phyloP scores from a whole-genome alignment of 2,797 vertebrate species.

The Schizopygopsis pylzovi region DNA sequence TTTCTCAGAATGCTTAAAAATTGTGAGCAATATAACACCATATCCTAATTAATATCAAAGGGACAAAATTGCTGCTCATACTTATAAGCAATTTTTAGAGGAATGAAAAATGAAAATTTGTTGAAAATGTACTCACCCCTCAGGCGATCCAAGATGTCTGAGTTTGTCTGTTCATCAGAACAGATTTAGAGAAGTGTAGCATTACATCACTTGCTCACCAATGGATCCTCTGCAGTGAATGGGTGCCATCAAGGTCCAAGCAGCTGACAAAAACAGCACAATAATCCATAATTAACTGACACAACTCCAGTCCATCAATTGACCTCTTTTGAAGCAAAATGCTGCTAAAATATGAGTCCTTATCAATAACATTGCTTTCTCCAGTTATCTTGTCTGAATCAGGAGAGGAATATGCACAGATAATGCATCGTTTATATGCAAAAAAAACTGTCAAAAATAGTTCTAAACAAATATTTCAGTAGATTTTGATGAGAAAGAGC shows the following conservation, averaged over 20 bases:
- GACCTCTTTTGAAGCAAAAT: neutral
- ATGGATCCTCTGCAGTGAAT: neutral
- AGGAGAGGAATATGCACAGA: neutral
- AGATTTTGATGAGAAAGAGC: neutral
- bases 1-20: neutral
- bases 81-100: neutral
- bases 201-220: neutral
- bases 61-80: neutral
- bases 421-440: neutral
- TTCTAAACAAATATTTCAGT: neutral
- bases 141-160: neutral
- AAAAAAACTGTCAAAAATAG: too few species aligned
- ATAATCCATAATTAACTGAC: neutral
- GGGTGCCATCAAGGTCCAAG: neutral
- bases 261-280: neutral
- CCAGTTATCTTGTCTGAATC: neutral
- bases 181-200: neutral
- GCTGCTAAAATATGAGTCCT: neutral
- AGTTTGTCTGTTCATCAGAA: neutral
- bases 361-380: neutral
- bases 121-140: neutral
- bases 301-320: neutral
- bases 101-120: neutral
- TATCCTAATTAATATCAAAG: neutral
- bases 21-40: neutral